Conservation (phyloP, 2,797 vertebrate species). For the Scolopax rusticola region DNA sequence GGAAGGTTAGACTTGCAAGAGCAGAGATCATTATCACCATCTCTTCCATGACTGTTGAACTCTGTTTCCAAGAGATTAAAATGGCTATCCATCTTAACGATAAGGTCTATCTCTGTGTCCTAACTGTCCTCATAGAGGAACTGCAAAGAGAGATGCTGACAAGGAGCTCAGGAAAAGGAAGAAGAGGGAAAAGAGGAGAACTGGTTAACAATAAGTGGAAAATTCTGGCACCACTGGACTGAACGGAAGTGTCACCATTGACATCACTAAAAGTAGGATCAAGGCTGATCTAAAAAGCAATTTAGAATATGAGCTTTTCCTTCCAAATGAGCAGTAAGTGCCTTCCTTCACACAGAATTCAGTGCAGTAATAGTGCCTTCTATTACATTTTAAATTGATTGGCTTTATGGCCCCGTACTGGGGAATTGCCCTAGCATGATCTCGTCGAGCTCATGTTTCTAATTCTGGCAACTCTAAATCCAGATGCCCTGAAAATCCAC, state of each 20-base stretch:
- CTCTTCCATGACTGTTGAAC: background rate
- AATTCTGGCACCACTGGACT: background rate
- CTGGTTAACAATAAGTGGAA: background rate
- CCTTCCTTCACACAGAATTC: background rate
- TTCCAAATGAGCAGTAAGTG: slow-evolving; percentile 52
- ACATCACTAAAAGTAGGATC: slow-evolving; percentile 37
- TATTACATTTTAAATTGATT: slow-evolving; percentile 55
- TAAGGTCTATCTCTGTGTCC: background rate
- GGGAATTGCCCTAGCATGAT: slow-evolving; percentile 51
- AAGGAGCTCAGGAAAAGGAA: background rate
- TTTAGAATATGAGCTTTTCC: slow-evolving; percentile 54
- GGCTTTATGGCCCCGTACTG: slow-evolving; percentile 6
- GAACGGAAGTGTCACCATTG: background rate
- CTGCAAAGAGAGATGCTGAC: background rate
- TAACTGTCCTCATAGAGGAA: background rate
- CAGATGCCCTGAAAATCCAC: slow-evolving; percentile 50
- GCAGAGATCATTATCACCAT: background rate
- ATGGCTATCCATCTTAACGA: background rate
- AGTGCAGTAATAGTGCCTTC: background rate
- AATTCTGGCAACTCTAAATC: slow-evolving; percentile 66
- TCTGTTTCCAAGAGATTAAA: background rate
- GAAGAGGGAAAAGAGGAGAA: background rate
- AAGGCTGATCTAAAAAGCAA: slow-evolving; percentile 49
- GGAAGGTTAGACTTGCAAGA: background rate
- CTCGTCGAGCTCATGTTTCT: slow-evolving; percentile 44